These are phyloP conservation scores for Philaenus spumarius DNA, from an alignment of 1,140 invertebrate species.

Conservation along the genomic window DNA sequence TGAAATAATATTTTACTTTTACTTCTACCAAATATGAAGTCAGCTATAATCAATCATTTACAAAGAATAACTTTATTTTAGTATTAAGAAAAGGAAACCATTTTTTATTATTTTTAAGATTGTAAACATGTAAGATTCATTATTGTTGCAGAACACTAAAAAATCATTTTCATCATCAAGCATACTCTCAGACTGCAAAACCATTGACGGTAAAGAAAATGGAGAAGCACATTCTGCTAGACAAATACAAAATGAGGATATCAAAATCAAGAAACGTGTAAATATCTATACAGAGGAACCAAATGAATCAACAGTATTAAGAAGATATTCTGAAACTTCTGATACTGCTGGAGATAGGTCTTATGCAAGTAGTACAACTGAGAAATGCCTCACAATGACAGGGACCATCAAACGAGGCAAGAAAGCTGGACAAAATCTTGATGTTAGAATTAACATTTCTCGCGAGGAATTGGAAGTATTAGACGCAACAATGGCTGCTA, in stretches of 20 bases:
- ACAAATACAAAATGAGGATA: slow-evolving; percentile 8
- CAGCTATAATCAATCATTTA: too few species aligned
- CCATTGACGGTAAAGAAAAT: too few species aligned
- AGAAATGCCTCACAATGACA: slow-evolving; percentile 50
- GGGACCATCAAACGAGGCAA: slow-evolving; percentile 65
- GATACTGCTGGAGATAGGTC: slow-evolving; percentile 30
- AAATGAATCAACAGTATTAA: slow-evolving; percentile 24
- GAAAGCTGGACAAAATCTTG: slow-evolving; percentile 63
- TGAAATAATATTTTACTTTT: too few species aligned
- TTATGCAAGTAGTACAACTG: slow-evolving; percentile 23
- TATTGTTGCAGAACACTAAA: too few species aligned
- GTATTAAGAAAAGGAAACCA: too few species aligned
- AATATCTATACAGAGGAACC: slow-evolving; percentile 49
- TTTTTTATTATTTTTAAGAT: too few species aligned
- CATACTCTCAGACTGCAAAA: too few species aligned
- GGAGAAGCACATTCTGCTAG: too few species aligned
- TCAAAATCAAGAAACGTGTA: slow-evolving; percentile 43
- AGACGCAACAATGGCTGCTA: slow-evolving; percentile 53
- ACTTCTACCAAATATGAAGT: too few species aligned
- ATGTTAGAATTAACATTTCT: slow-evolving; percentile 63
- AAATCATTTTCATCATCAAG: too few species aligned
- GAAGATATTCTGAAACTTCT: slow-evolving; percentile 29
- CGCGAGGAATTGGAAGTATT: slow-evolving; percentile 59
- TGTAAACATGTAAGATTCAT: too few species aligned
- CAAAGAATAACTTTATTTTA: too few species aligned